Percentiles rank a stretch among this genome's conserved stretches.
Evolutionary conservation across 2,113 vertebrate species (phyloP).

Genomic region (Pristiophorus japonicus): DNA sequence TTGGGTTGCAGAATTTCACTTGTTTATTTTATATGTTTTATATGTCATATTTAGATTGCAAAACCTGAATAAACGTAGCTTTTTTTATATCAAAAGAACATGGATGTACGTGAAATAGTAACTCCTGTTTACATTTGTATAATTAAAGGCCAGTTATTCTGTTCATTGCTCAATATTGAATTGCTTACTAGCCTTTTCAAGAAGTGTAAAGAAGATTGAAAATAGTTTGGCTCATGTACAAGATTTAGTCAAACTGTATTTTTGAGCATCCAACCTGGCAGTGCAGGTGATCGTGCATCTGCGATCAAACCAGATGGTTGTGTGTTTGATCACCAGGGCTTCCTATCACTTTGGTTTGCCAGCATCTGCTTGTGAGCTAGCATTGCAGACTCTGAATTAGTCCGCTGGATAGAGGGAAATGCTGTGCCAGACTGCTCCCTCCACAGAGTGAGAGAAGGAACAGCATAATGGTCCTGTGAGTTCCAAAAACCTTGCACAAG

Average conservation of each 20-base stretch:
- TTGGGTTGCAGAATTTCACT: background rate
- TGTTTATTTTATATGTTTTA: background rate
- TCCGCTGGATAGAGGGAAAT: background rate
- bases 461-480: too few relatives aligned
- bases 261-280: background rate
- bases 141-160: background rate
- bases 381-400: background rate
- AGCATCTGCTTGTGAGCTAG: background rate
- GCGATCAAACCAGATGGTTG: background rate
- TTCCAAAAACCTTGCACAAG: too few relatives aligned
- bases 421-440: background rate
- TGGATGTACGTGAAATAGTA: background rate
- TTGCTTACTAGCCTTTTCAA: too few relatives aligned
- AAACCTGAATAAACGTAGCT: background rate
- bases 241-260: background rate
- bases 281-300: background rate
- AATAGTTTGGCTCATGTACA: background rate
- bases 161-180: background rate
- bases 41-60: background rate
- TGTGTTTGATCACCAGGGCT: background rate
- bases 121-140: too few relatives aligned
- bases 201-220: background rate
- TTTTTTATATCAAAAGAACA: background rate
- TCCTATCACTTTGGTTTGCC: background rate
- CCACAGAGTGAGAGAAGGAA: background rate